Evolutionary conservation across 1,140 invertebrate genomes (phyloP), one percentile per base, ranked within the genome.

Genomic region (Mylabris phalerata): DNA sequence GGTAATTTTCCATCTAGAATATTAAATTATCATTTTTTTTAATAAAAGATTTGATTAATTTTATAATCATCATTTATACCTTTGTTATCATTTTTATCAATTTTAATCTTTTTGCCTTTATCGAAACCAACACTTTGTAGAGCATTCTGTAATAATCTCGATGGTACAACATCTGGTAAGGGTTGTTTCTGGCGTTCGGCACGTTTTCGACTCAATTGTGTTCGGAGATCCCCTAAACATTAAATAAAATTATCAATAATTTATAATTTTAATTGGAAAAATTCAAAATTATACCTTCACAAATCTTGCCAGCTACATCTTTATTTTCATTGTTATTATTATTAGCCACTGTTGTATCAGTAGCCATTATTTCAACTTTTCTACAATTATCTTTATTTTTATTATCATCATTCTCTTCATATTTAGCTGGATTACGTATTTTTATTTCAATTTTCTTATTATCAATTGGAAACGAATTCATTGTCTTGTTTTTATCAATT

Each of bases 141-240:
- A 10, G 73, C 73, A 58, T 64, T 71, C 48, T 74, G 70, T n/a
- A 74, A 60, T 11, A 74, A 48, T 50, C 73, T 57, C 9, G 69
- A 69, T 47, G 63, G 65, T 7, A 71, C 63, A 9, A 61, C 61
- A 41, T 70, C 67, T 44, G 4, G 48, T 25, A 10, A 62, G 49
- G 10, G 47, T 48, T 70, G 70, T 24, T 64, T 55, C 32, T 71
- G 61, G 44, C 72, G 60, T 60, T 74, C 71, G 7, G 73, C 73
- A 42, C 73, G 60, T 55, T 73, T 73, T 52, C 69, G 62, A 54
- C 71, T 74, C 40, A 74, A 54, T 47, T 74, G 71, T 9, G 71
- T 67, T 48, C 73, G 58, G 43, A 74, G 56, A 63, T 74, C 73
- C n/a, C 69, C 71, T 67, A 11, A 58, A 47, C 44, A 39, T 46